Evolutionary conservation across 2,797 vertebrate species (phyloP).

Genomic region (Peromyscus melanophrys): DNA sequence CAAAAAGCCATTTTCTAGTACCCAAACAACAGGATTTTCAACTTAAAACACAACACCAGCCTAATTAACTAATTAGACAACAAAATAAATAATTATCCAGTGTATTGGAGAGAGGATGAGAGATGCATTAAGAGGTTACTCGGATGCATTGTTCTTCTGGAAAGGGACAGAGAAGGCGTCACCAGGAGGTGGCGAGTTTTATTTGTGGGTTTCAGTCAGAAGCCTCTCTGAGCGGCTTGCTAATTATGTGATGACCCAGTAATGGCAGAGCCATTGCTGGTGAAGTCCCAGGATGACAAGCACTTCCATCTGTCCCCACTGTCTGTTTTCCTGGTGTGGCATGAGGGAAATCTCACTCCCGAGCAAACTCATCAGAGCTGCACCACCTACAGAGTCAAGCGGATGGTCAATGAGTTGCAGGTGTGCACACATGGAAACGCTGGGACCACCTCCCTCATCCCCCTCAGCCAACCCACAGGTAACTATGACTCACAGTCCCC

Average conservation of each 20-base stretch:
- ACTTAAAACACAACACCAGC: slow-evolving; percentile 83
- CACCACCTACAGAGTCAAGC: not conserved
- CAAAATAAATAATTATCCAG: slow-evolving; percentile 88
- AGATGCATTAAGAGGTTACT: slow-evolving; percentile 79
- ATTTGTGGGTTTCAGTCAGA: slow-evolving; percentile 76
- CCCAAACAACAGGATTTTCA: slow-evolving; percentile 84
- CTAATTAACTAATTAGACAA: slow-evolving; percentile 88
- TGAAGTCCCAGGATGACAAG: slow-evolving; percentile 66
- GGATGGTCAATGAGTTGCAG: accelerated
- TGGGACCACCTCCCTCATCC: no score
- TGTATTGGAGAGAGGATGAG: slow-evolving; percentile 74
- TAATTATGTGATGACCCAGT: slow-evolving; percentile 64
- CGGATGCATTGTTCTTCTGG: slow-evolving; percentile 56
- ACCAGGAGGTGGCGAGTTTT: slow-evolving; percentile 52
- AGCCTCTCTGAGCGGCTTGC: slow-evolving; percentile 53
- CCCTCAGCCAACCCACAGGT: not conserved
- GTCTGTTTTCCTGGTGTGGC: not conserved
- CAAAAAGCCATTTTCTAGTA: slow-evolving; percentile 74
- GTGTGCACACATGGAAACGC: accelerated
- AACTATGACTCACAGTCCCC: not conserved
- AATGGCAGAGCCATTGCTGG: slow-evolving; percentile 33
- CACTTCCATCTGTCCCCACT: not conserved
- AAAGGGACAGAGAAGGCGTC: slow-evolving; percentile 73
- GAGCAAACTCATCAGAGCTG: not conserved
- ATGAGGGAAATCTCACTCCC: not conserved